These are phyloP conservation scores for Drosophila eugracilis DNA, from an alignment of 1,140 invertebrate species.

Conservation along the genomic window DNA sequence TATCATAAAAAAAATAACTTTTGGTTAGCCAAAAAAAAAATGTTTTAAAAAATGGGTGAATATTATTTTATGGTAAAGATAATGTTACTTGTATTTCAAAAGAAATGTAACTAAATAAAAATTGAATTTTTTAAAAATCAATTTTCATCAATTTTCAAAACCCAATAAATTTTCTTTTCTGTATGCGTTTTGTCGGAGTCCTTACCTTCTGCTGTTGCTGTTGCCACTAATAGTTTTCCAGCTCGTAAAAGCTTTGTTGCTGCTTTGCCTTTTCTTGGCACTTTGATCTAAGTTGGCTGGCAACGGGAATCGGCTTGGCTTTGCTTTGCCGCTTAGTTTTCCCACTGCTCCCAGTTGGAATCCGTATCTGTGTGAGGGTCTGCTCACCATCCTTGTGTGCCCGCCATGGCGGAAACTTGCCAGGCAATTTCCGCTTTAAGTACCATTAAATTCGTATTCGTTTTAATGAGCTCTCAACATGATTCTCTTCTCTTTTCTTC, in stretches of 20 bases:
- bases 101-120: neutral
- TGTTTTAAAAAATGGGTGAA: too few species aligned
- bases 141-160: too few species aligned
- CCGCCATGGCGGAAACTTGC: conserved; percentile 74
- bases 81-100: neutral
- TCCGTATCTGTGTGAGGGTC: conserved; percentile 19
- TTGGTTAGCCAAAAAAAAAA: too few species aligned
- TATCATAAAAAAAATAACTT: neutral
- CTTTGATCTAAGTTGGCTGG: conserved; percentile 66
- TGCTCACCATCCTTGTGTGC: conserved; percentile 55
- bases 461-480: conserved; percentile 84
- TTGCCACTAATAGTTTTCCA: conserved; percentile 77
- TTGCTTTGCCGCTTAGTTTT: conserved; percentile 20
- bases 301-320: conserved; percentile 36
- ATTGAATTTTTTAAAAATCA: too few species aligned
- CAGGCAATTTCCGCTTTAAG: conserved; percentile 84
- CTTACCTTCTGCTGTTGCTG: conserved; percentile 25
- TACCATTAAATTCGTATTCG: conserved; percentile 84
- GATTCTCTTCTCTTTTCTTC: too few species aligned
- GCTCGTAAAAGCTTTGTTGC: conserved; percentile 75
- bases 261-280: conserved; percentile 29
- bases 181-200: conserved; percentile 10
- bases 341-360: conserved; percentile 11
- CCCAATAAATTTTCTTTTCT: neutral
- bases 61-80: too few species aligned